Evolutionary conservation across 2,797 vertebrate genomes (phyloP), one percentile per base, ranked within the genome.

Genomic region (Arrhamphus sclerolepis): DNA sequence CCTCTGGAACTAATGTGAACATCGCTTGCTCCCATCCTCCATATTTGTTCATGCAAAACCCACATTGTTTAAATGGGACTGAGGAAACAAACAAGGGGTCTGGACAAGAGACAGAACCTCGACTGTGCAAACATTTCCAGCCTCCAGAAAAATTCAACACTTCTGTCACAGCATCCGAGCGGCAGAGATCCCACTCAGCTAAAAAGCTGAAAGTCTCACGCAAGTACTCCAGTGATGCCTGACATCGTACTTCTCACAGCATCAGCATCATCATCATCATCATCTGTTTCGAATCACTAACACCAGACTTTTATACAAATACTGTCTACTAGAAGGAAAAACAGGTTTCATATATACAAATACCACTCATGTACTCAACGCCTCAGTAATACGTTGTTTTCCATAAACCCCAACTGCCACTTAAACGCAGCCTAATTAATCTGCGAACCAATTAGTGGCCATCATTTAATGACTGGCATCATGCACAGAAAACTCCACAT

Each of bases 41-140:
- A 34, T 66, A 70, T 84, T 76, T 78, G 69, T 83, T 83, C 71
- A 80, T 70, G 76, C 82, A 72, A 56, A 81, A 78, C 66, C 71
- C 29, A 21, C 42, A 62, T 58, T 79, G 82, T 86, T 88, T 80
- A 74, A 84, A 82, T 38, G 48, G 56, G 62, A 67, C 63, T 59
- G 64, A 79, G 68, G 78, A 78, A 85, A 88, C 75, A 87, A 91
- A 87, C 86, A 85, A 71, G 71, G 57, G 56, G 49, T 60, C 67
- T 82, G 75, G 72, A 81, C 4, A 4, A 46, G 28, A 63, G 70
- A 82, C 75, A 83, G 67, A 76, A 78, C 46, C 14, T 79, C 75
- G 24, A 72, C 65, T 74, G 72, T 82, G 81, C 84, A 72, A 66
- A 68, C 75, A 44, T 53, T 71, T 68, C 67, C 62, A 72, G 53